phyloP scores from a whole-genome alignment of 2,113 vertebrate genomes.

The Crotophaga sulcirostris region DNA sequence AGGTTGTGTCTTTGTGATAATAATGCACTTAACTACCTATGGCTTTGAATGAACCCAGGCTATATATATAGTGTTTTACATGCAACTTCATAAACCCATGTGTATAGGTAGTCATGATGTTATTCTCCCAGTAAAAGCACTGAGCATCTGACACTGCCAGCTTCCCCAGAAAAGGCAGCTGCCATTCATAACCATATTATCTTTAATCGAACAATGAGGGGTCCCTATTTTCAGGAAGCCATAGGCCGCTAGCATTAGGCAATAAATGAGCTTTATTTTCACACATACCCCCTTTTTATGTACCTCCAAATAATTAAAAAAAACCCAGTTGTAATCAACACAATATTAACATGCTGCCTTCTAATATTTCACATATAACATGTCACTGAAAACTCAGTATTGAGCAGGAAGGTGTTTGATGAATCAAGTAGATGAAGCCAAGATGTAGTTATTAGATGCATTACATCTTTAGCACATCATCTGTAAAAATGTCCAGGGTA shows the following conservation, averaged over 20 bases:
- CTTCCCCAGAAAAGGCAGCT: neutral
- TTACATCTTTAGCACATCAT: conserved; percentile 75
- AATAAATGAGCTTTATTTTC: neutral
- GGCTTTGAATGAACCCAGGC: neutral
- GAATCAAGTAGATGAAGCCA: conserved; percentile 75
- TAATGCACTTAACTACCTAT: neutral
- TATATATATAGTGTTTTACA: neutral
- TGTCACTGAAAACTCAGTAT: conserved; percentile 60
- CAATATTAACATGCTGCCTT: conserved; percentile 41
- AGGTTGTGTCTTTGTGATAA: neutral
- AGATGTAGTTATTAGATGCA: conserved; percentile 71
- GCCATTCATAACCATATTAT: neutral
- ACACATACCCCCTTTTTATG: neutral
- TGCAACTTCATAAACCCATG: neutral
- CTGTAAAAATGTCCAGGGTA: conserved; percentile 72
- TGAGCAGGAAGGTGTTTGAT: conserved; percentile 69
- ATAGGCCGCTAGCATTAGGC: neutral
- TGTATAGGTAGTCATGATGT: neutral
- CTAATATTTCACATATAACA: conserved; percentile 47
- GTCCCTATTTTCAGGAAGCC: neutral
- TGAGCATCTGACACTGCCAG: neutral
- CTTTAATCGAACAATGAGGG: neutral
- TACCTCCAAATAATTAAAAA: conserved; percentile 42
- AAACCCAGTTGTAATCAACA: conserved; percentile 25
- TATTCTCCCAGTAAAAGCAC: neutral